A percentile compares a stretch with the other conserved stretches of the same genome.
These are phyloP conservation scores for Lucinisca nassula DNA, from an alignment of 2,888 invertebrate genomes.

Conservation along the genomic window DNA sequence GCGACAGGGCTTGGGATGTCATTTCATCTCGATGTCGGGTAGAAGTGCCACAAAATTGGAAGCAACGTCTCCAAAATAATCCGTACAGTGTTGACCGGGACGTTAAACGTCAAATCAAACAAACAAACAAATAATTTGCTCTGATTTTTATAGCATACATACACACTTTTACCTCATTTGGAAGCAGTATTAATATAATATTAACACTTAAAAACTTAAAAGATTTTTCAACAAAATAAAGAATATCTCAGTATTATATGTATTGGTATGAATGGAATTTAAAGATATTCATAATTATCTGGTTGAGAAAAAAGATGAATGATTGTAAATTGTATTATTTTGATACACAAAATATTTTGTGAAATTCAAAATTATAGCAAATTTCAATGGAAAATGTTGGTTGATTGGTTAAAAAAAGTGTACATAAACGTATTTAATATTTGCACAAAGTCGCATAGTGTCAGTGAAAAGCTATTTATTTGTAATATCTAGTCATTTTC, in stretches of 20 bases:
- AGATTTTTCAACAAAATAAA: not conserved
- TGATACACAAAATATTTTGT: not conserved
- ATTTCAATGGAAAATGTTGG: not conserved
- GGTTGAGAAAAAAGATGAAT: slow-evolving; percentile 6
- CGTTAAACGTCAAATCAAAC: too few relatives aligned
- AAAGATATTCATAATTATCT: not conserved
- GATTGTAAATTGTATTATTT: not conserved
- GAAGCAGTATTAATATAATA: not conserved
- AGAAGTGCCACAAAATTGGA: too few relatives aligned
- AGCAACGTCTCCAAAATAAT: too few relatives aligned
- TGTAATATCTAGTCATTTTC: not conserved
- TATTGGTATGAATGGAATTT: not conserved
- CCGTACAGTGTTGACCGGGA: too few relatives aligned
- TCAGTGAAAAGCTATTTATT: not conserved
- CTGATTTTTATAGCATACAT: slow-evolving; percentile 12
- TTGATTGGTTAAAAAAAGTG: not conserved
- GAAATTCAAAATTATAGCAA: not conserved
- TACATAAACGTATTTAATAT: not conserved
- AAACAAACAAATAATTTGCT: too few relatives aligned
- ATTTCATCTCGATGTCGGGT: too few relatives aligned
- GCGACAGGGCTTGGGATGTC: too few relatives aligned
- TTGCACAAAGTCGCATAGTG: not conserved
- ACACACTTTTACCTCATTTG: slow-evolving; percentile 2
- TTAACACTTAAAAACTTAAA: not conserved
- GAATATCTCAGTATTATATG: not conserved